Evolutionary conservation across 1,140 invertebrate genomes (phyloP).

Genomic region (Thereuonema tuberculata): DNA sequence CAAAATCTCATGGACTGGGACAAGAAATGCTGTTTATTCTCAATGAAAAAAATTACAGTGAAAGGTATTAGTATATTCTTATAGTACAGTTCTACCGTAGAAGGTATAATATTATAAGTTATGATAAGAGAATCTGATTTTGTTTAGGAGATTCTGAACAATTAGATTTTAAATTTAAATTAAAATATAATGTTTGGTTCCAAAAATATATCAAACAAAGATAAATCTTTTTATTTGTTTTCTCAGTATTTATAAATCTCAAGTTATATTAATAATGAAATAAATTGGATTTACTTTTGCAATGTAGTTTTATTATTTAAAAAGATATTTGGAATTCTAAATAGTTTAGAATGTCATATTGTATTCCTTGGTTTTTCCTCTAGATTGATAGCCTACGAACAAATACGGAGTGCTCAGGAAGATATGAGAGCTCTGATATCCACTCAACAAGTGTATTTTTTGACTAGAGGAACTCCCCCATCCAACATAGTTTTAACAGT

Average conservation of each 20-base stretch:
- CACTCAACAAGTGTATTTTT: slow-evolving; percentile 59
- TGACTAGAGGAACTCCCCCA: slow-evolving; percentile 40
- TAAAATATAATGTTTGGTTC: slow-evolving; percentile 9
- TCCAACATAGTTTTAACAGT: too few relatives aligned
- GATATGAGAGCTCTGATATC: slow-evolving; percentile 59
- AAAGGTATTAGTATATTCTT: too few relatives aligned
- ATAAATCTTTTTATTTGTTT: background rate
- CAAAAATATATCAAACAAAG: background rate
- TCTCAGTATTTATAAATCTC: slow-evolving; percentile 20
- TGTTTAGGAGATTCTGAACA: too few relatives aligned
- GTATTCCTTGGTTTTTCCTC: too few relatives aligned
- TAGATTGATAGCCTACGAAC: slow-evolving; percentile 69
- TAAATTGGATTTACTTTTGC: too few relatives aligned
- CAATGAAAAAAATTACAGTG: slow-evolving; percentile 57
- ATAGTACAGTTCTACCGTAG: too few relatives aligned
- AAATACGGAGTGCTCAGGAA: slow-evolving; percentile 51
- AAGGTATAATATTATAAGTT: too few relatives aligned
- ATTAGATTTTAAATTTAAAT: slow-evolving; percentile 39
- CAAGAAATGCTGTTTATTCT: slow-evolving; percentile 71
- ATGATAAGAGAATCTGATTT: too few relatives aligned
- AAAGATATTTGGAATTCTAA: too few relatives aligned
- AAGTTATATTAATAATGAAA: too few relatives aligned
- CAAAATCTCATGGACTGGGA: slow-evolving; percentile 55
- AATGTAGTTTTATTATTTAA: too few relatives aligned
- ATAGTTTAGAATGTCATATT: too few relatives aligned